These are phyloP conservation scores for Orcinus orca DNA, from an alignment of 2,113 vertebrate genomes.

Conservation along the genomic window DNA sequence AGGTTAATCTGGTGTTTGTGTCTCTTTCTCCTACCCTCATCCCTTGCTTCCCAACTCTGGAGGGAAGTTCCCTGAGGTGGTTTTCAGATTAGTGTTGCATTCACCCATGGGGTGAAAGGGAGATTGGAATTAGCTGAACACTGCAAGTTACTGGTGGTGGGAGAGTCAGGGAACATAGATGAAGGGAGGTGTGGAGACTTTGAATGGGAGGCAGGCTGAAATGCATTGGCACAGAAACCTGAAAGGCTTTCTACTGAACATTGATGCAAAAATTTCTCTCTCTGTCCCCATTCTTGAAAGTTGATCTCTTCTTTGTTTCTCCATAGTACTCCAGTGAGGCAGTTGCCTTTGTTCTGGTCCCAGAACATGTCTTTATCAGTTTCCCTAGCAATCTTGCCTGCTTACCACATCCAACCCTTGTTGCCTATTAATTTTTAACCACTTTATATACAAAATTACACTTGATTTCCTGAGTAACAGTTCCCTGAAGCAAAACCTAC, in stretches of 20 bases:
- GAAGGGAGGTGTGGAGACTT: background rate
- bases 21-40: background rate
- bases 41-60: background rate
- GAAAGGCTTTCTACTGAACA: background rate
- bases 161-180: background rate
- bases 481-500: background rate
- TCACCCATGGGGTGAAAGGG: background rate
- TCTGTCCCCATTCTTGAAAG: background rate
- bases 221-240: background rate
- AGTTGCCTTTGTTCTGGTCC: background rate
- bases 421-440: conserved; percentile 29
- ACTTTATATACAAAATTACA: background rate
- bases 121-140: background rate
- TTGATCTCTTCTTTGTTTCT: conserved; percentile 1
- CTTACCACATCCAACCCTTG: background rate
- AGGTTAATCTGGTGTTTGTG: background rate
- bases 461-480: background rate
- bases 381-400: background rate
- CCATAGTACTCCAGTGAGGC: background rate
- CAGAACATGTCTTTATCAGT: background rate
- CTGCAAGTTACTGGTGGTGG: background rate
- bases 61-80: background rate
- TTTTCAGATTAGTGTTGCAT: conserved; percentile 1
- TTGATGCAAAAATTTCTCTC: background rate
- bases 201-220: background rate